Evolutionary conservation across 1,140 invertebrate genomes (phyloP).

Genomic region (Lepidurus couesii): DNA sequence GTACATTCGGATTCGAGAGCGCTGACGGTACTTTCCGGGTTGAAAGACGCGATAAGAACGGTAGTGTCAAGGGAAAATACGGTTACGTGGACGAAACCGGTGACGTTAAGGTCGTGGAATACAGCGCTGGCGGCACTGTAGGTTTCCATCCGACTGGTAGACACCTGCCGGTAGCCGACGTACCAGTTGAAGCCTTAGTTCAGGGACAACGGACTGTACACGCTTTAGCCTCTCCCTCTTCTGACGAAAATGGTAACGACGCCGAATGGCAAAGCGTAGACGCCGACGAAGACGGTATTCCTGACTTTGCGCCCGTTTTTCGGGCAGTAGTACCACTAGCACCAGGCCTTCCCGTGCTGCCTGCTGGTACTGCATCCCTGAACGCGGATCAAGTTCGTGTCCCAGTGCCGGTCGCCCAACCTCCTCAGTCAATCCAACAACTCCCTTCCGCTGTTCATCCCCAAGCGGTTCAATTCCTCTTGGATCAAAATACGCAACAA

Average conservation of each 20-base stretch:
- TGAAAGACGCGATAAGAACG: constrained; percentile 69
- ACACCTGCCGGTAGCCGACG: constrained; percentile 15
- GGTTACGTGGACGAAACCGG: constrained; percentile 74
- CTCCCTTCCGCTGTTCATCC: not conserved
- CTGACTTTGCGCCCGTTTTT: not conserved
- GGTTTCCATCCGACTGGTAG: not conserved
- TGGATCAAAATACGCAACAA: not conserved
- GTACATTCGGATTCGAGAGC: constrained; percentile 77
- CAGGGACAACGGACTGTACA: not conserved
- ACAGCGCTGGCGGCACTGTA: constrained; percentile 48
- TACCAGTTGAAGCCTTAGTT: not conserved
- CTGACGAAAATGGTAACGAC: constrained; percentile 30
- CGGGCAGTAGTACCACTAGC: constrained; percentile 3
- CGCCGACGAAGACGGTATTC: constrained; percentile 30
- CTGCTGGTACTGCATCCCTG: not conserved
- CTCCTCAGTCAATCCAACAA: constrained; percentile 11
- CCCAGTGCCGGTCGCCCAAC: not conserved
- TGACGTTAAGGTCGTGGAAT: constrained; percentile 73
- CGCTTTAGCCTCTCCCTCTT: not conserved
- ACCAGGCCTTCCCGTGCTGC: not conserved
- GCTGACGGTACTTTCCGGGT: constrained; percentile 67
- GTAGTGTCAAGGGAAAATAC: constrained; percentile 78
- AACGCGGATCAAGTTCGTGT: not conserved
- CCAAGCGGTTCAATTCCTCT: constrained; percentile 2
- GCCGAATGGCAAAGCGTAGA: constrained; percentile 32